Evolutionary conservation across 2,888 invertebrate genomes (phyloP).

Genomic region (Drosophila yooni): DNA sequence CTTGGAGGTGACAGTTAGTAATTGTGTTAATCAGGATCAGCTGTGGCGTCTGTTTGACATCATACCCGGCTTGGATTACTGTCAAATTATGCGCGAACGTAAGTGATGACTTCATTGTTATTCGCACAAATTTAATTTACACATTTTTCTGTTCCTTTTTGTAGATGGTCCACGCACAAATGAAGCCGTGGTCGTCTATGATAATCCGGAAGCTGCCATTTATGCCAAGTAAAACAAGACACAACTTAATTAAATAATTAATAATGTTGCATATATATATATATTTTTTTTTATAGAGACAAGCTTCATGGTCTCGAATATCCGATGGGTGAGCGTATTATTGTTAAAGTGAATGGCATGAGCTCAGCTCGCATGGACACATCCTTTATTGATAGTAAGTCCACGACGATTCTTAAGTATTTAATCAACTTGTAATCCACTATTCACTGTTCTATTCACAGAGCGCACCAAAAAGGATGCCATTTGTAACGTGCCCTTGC

Average conservation of each 20-base stretch:
- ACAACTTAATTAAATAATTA: neutral
- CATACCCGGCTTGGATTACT: slow-evolving; percentile 91
- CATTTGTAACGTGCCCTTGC: slow-evolving; percentile 90
- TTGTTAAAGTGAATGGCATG: slow-evolving; percentile 85
- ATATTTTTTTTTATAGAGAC: slow-evolving; percentile 87
- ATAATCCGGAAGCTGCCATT: slow-evolving; percentile 89
- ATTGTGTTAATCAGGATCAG: slow-evolving; percentile 89
- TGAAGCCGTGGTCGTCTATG: slow-evolving; percentile 89
- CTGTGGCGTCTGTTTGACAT: slow-evolving; percentile 94
- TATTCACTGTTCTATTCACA: slow-evolving; percentile 20
- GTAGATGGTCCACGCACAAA: slow-evolving; percentile 83
- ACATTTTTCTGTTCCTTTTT: neutral
- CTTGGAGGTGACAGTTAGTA: slow-evolving; percentile 91
- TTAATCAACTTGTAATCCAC: neutral
- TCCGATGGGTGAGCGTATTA: slow-evolving; percentile 93
- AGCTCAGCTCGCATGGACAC: slow-evolving; percentile 82
- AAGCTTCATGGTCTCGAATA: slow-evolving; percentile 96
- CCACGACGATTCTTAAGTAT: neutral
- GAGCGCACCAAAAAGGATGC: slow-evolving; percentile 84
- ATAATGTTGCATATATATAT: neutral
- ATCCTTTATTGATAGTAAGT: slow-evolving; percentile 82
- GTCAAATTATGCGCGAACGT: slow-evolving; percentile 86
- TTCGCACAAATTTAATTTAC: neutral
- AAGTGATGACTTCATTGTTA: slow-evolving; percentile 29
- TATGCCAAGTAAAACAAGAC: slow-evolving; percentile 84